Evolutionary conservation across 2,888 invertebrate species (phyloP).

Genomic region (Spodoptera picta): DNA sequence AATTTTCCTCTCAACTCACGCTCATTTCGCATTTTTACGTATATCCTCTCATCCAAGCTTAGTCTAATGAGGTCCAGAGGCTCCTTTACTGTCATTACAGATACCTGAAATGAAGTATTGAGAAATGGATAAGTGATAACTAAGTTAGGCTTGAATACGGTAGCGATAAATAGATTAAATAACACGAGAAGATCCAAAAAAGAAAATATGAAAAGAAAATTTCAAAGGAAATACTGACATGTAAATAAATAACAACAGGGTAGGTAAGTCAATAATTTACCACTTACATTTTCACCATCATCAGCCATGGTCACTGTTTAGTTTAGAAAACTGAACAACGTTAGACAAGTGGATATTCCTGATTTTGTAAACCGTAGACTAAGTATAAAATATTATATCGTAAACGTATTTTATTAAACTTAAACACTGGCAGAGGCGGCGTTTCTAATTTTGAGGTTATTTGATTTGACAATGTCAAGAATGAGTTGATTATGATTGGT

Average conservation of each 20-base stretch:
- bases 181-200: too few relatives aligned
- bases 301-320: slow-evolving; percentile 70
- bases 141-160: too few relatives aligned
- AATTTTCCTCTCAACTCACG: slow-evolving; percentile 98
- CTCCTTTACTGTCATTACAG: slow-evolving; percentile 98
- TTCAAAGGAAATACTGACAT: too few relatives aligned
- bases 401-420: too few relatives aligned
- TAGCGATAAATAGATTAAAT: too few relatives aligned
- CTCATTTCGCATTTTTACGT: slow-evolving; percentile 99
- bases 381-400: too few relatives aligned
- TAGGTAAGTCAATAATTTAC: slow-evolving; percentile 5
- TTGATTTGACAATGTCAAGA: neutral
- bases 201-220: too few relatives aligned
- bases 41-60: slow-evolving; percentile 99
- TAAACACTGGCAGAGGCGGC: too few relatives aligned
- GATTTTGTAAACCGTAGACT: neutral
- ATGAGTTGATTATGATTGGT: too few relatives aligned
- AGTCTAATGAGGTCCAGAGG: slow-evolving; percentile 98
- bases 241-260: too few relatives aligned
- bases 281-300: slow-evolving; percentile 83
- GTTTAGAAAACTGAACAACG: neutral
- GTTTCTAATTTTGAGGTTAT: slow-evolving; percentile 27
- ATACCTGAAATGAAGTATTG: slow-evolving; percentile 89
- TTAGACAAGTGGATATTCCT: neutral
- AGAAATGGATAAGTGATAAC: neutral